phyloP scores from a whole-genome alignment of 2,113 vertebrate genomes.

The Leptosomus discolor region DNA sequence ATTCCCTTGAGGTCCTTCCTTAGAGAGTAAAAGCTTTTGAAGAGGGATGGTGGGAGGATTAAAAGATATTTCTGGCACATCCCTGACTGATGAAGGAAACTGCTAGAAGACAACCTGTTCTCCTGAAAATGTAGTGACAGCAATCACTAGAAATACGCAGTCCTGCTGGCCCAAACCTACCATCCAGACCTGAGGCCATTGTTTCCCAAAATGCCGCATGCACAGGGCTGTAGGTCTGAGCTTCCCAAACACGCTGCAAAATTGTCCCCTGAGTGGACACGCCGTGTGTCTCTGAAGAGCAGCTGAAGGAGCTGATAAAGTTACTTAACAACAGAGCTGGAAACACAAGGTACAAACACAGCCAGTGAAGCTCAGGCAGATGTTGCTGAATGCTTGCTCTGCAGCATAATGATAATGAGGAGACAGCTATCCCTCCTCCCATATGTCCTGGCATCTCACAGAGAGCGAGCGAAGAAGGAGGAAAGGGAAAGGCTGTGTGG shows the following conservation, averaged over 20 bases:
- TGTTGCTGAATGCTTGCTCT: background rate
- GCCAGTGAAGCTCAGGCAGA: background rate
- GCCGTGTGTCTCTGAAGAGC: background rate
- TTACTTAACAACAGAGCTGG: background rate
- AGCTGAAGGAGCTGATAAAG: background rate
- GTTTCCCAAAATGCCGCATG: fast-evolving
- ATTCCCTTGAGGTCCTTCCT: background rate
- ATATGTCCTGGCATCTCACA: background rate
- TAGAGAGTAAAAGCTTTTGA: background rate
- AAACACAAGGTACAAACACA: background rate
- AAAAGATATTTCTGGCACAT: background rate
- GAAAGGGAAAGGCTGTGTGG: conserved; percentile 46
- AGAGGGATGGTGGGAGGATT: background rate
- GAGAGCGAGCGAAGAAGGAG: background rate
- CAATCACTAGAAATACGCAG: background rate
- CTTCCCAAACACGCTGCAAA: background rate
- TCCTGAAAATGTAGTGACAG: background rate
- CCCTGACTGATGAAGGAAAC: background rate
- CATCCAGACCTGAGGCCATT: background rate
- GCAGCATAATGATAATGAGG: background rate
- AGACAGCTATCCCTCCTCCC: conserved; percentile 5
- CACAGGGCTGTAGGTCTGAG: background rate
- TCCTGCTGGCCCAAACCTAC: background rate
- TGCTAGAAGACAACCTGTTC: background rate
- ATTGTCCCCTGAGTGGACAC: background rate